These are phyloP conservation scores for Triplophysa siluroides DNA, from an alignment of 2,113 vertebrate genomes.

Conservation along the genomic window DNA sequence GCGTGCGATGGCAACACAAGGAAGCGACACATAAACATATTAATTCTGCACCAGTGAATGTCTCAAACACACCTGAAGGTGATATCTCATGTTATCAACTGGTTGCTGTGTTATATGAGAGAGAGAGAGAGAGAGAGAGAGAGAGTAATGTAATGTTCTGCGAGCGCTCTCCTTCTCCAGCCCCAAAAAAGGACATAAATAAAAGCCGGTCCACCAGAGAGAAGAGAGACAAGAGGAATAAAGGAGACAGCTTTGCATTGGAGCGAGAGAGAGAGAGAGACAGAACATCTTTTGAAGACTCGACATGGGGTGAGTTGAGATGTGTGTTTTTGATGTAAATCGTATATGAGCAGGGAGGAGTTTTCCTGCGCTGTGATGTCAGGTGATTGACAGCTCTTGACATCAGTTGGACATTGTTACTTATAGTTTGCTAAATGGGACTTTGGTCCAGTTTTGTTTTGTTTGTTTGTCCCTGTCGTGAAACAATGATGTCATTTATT, in stretches of 20 bases:
- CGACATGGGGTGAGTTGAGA: slow-evolving; percentile 48
- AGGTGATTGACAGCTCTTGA: slow-evolving; percentile 5
- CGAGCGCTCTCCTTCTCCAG: slow-evolving; percentile 38
- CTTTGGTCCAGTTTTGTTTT: not conserved
- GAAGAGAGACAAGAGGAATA: slow-evolving; percentile 16
- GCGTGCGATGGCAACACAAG: slow-evolving; percentile 5
- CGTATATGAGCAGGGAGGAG: not conserved
- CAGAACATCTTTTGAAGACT: slow-evolving; percentile 31
- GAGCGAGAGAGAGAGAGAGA: slow-evolving; percentile 18
- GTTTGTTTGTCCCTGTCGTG: not conserved
- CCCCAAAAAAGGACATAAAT: slow-evolving; percentile 58
- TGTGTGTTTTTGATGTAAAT: slow-evolving; percentile 6
- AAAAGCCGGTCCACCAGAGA: slow-evolving; percentile 40
- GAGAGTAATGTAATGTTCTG: slow-evolving; percentile 30
- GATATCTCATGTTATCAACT: not conserved
- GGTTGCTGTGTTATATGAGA: not conserved
- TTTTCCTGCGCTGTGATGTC: too few relatives aligned
- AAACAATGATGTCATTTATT: not conserved
- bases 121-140: slow-evolving; percentile 11
- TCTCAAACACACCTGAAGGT: slow-evolving; percentile 3
- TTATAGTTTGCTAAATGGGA: not conserved
- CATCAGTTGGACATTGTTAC: not conserved
- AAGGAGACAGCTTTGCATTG: slow-evolving; percentile 13
- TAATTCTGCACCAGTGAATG: not conserved
- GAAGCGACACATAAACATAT: not conserved